Percentiles rank a stretch among this genome's conserved stretches.
Conservation (phyloP, 2,888 invertebrate species). For the Tortricodes alternella region DNA sequence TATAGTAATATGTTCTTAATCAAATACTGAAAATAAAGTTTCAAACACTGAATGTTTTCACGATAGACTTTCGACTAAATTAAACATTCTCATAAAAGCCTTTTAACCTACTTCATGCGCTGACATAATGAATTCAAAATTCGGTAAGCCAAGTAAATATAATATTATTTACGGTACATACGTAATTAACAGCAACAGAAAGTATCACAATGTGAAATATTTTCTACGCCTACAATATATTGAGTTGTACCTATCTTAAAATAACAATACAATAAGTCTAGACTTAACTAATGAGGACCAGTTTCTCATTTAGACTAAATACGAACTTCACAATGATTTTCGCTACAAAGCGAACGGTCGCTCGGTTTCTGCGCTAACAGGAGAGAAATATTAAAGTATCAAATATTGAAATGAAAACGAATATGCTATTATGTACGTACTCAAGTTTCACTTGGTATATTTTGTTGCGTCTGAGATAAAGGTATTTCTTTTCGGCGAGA, state of each 20-base stretch:
- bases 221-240: slow-evolving; percentile 2
- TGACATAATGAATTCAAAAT: too few species aligned
- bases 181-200: slow-evolving; percentile 12
- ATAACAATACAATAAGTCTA: slow-evolving; percentile 2
- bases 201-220: slow-evolving; percentile 26
- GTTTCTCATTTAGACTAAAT: slow-evolving; percentile 15
- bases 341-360: background rate
- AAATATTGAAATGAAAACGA: background rate
- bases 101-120: too few species aligned
- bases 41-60: too few species aligned
- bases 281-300: slow-evolving; percentile 24
- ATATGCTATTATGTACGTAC: background rate
- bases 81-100: too few species aligned
- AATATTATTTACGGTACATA: background rate
- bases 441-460: background rate
- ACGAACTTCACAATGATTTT: background rate
- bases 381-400: background rate
- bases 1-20: too few species aligned
- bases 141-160: background rate
- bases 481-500: too few species aligned
- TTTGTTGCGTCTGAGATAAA: background rate
- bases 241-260: slow-evolving; percentile 3
- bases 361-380: background rate
- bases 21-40: too few species aligned
- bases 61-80: too few species aligned